These are phyloP conservation scores for Amphilophus citrinellus DNA, from an alignment of 2,113 vertebrate genomes.

Conservation along the genomic window DNA sequence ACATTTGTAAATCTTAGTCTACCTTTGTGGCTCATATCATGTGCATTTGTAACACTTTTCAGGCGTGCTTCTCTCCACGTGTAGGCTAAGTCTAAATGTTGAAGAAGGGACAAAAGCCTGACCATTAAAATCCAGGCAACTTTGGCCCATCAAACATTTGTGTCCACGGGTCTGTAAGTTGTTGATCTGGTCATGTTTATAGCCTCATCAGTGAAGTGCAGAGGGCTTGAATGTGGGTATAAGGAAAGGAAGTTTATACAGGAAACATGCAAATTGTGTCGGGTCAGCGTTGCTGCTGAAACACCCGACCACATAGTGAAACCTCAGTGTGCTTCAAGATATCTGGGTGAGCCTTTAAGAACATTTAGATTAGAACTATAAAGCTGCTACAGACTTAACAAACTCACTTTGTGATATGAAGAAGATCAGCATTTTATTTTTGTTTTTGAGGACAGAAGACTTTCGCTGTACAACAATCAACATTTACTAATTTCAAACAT, in stretches of 20 bases:
- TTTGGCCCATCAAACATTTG: not conserved
- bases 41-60: no score
- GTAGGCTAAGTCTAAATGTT: not conserved
- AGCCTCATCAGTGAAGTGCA: not conserved
- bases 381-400: not conserved
- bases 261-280: not conserved
- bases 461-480: not conserved
- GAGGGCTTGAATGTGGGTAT: fast-evolving
- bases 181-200: not conserved
- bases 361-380: not conserved
- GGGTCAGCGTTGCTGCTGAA: not conserved
- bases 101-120: fast-evolving
- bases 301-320: not conserved
- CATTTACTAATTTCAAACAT: not conserved
- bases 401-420: not conserved
- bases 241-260: slow-evolving; percentile 7
- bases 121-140: not conserved
- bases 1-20: no score
- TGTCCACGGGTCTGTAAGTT: not conserved
- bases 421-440: not conserved
- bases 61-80: no score
- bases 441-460: fast-evolving
- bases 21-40: no score
- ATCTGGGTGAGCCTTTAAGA: not conserved
- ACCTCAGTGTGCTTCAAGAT: not conserved